Percentiles rank a stretch among this genome's conserved stretches.
phyloP scores from a whole-genome alignment of 2,113 vertebrate species.

The Zosterops japonicus region DNA sequence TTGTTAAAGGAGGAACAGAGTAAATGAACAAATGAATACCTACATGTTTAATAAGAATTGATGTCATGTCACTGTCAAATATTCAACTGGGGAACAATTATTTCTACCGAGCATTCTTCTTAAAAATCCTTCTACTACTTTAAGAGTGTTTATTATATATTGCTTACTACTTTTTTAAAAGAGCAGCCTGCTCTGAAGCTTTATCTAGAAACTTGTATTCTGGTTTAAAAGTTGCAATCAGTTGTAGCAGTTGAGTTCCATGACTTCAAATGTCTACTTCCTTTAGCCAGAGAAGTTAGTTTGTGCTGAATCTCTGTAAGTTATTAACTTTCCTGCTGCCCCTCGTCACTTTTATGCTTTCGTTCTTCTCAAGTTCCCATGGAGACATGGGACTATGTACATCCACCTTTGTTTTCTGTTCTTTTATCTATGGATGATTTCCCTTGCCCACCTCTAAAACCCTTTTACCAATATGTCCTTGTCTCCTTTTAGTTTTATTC shows the following conservation, averaged over 20 bases:
- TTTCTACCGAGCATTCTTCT: not conserved
- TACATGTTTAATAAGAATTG: not conserved
- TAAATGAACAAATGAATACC: not conserved
- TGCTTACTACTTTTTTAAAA: not conserved
- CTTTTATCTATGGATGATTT: not conserved
- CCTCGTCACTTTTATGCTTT: not conserved
- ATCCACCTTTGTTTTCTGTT: not conserved
- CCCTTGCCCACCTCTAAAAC: not conserved
- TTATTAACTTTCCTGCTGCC: not conserved
- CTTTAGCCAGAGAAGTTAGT: not conserved
- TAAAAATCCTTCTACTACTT: not conserved
- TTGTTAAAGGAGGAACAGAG: not conserved
- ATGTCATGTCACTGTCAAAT: not conserved
- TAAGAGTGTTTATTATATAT: not conserved
- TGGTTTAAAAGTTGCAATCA: not conserved
- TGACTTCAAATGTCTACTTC: not conserved
- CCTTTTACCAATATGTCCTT: not conserved
- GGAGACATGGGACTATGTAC: not conserved
- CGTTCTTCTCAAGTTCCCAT: not conserved
- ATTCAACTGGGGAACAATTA: not conserved
- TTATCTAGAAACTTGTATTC: not conserved
- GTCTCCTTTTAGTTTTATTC: not conserved
- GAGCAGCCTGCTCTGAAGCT: not conserved
- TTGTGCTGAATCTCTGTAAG: not conserved
- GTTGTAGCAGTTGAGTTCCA: not conserved